phyloP scores from a whole-genome alignment of 2,113 vertebrate species.

The Marmota monax region DNA sequence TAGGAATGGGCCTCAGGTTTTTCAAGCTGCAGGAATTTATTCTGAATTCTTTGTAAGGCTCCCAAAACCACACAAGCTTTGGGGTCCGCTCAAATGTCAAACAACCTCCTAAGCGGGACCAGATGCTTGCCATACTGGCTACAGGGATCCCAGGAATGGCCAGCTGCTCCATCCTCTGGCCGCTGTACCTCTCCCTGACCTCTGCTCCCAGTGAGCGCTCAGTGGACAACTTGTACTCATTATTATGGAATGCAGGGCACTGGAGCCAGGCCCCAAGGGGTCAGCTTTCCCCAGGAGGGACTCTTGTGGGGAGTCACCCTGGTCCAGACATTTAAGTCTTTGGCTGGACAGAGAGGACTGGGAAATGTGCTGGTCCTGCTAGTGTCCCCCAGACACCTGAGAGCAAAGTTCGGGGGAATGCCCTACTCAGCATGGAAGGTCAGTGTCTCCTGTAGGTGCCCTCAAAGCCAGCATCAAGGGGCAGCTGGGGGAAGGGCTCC shows the following conservation, averaged over 20 bases:
- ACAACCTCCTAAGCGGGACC: constrained; percentile 80
- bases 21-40: constrained; percentile 75
- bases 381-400: neutral
- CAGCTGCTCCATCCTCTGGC: neutral
- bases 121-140: constrained; percentile 63
- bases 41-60: constrained; percentile 83
- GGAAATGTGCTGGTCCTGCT: neutral
- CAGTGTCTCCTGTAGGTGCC: neutral
- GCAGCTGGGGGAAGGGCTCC: neutral
- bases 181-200: neutral
- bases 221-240: neutral
- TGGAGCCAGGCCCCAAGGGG: neutral
- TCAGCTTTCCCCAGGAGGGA: neutral
- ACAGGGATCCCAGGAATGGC: constrained; percentile 24
- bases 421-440: no score
- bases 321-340: neutral
- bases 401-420: neutral
- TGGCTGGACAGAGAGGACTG: neutral
- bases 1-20: constrained; percentile 56
- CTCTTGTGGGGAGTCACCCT: neutral
- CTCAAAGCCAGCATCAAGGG: neutral
- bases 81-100: constrained; percentile 80
- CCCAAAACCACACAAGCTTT: constrained; percentile 79
- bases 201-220: neutral
- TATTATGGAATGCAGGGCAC: neutral